These are phyloP conservation scores for Ladona fulva DNA, from an alignment of 1,140 invertebrate genomes.

Conservation along the genomic window DNA sequence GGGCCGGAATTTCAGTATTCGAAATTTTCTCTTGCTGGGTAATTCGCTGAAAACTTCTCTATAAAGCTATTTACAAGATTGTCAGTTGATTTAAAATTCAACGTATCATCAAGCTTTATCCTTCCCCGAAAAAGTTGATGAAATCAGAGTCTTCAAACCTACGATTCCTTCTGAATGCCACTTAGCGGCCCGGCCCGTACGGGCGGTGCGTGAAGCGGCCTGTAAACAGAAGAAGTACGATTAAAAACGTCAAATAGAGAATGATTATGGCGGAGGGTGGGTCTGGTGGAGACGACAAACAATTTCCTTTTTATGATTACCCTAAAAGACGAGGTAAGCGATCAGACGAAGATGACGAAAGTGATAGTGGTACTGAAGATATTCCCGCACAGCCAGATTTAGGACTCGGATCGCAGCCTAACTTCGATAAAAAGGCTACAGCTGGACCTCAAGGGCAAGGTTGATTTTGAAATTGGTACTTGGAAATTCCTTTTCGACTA, in stretches of 20 bases:
- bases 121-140: too few relatives aligned
- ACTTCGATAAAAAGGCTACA: not conserved
- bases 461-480: not conserved
- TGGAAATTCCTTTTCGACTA: not conserved
- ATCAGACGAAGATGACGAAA: not conserved
- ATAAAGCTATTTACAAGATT: too few relatives aligned
- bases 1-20: too few relatives aligned
- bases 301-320: not conserved
- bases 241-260: not conserved
- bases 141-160: too few relatives aligned
- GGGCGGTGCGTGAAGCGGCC: not conserved
- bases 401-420: not conserved
- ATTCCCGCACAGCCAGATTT: not conserved
- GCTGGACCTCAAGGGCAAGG: not conserved
- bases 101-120: too few relatives aligned
- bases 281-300: not conserved
- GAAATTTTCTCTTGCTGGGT: too few relatives aligned
- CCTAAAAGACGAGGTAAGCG: not conserved
- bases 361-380: not conserved
- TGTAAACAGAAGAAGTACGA: not conserved
- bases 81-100: too few relatives aligned
- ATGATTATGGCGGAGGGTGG: slow-evolving; percentile 6
- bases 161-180: too few relatives aligned
- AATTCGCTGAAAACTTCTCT: too few relatives aligned
- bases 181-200: too few relatives aligned